Conservation (phyloP, 2,113 vertebrate genomes). For the Scalopus aquaticus region DNA sequence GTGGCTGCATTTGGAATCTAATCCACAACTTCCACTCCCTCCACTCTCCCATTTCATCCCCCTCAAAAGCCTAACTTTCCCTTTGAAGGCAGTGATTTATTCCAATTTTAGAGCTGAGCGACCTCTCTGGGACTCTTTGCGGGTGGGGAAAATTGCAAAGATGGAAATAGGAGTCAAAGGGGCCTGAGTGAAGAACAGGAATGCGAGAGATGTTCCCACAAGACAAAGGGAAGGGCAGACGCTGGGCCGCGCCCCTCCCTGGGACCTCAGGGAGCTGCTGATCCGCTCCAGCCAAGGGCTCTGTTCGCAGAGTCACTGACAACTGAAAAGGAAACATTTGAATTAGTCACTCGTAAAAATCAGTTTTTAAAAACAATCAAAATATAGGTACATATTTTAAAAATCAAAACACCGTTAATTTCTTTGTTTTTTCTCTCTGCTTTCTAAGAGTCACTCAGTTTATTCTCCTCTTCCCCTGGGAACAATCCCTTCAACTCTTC, state of each 20-base stretch:
- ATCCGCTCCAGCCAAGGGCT: not conserved
- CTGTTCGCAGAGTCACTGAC: not conserved
- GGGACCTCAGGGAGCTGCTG: not conserved
- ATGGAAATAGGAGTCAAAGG: not conserved
- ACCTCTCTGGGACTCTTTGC: not conserved
- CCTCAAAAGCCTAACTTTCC: not conserved
- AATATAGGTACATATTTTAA: not conserved
- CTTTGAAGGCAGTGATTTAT: not conserved
- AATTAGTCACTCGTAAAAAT: not conserved
- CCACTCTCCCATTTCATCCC: not conserved
- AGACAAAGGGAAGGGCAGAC: not conserved
- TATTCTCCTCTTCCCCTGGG: too few species aligned
- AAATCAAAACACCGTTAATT: not conserved
- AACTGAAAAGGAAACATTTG: not conserved
- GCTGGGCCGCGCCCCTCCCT: not conserved
- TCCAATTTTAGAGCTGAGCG: constrained; percentile 11
- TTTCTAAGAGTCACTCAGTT: not conserved
- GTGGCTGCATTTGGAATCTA: not conserved
- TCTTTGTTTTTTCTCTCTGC: not conserved
- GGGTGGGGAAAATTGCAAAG: not conserved
- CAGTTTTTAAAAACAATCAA: not conserved
- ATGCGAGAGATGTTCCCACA: not conserved
- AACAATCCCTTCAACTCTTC: not conserved
- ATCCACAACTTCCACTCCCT: not conserved
- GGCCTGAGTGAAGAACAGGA: not conserved